Evolutionary conservation across 2,797 vertebrate genomes (phyloP), one percentile per base, ranked within the genome.

Genomic region (Steatocranus sp.): DNA sequence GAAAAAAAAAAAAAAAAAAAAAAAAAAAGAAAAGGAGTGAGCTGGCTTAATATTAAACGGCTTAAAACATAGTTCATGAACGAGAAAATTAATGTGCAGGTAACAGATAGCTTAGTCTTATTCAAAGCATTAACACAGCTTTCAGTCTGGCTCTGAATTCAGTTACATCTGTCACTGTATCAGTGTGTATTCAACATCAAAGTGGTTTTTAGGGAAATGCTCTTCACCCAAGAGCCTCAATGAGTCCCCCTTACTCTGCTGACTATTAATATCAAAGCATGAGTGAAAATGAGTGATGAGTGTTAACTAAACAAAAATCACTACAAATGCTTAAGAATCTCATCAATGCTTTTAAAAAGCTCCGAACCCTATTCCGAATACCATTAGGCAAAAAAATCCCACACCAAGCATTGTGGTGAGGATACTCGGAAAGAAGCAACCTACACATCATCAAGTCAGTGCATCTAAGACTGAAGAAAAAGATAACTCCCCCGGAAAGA

Each of bases 401-500:
- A 61, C 79, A 79, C 10, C 77, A 80, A 86, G 87, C 86, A 83
- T 83, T 81, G 75, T 34, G 43, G 78, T 46, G 70, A 75, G 51
- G 54, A 77, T 6, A 43, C 43, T 43, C 48, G 41, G 76, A 87
- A 78, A 87, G 73, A 82, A 43, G 63, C 86, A 82, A 76, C 76
- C 79, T 70, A 74, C 85, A 86, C 81, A 78, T 84, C 61, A 56
- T 85, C 78, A 83, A 90, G 78, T 80, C 30, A 75, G 79, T 9
- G 32, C 73, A 51, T 86, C 83, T 53, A 50, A 85, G 82, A 86
- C 76, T 50, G 83, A 50, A 49, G 81, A 84, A 81, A 48, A 83
- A 81, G 86, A 56, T 54, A 87, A 86, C 76, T 91, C 88, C 83
- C 78, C 7, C 48, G 18, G 84, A 82, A 77, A 85, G 76, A 83